Percentiles rank a stretch among this genome's conserved stretches.
Evolutionary conservation across 2,888 invertebrate species (phyloP).

Genomic region (Masnerella sp.): DNA sequence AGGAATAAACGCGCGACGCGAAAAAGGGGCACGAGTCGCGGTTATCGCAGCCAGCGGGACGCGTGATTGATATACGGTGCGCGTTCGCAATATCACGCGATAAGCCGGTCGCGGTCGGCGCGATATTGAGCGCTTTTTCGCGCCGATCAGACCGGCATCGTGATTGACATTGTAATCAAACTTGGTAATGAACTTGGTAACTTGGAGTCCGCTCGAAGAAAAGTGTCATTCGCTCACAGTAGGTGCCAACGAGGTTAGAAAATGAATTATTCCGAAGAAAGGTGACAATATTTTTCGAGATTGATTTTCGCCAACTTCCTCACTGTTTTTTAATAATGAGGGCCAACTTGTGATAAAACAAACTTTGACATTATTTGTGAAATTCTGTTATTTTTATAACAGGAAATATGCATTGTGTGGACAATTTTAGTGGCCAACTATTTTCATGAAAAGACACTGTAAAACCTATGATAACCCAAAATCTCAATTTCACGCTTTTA

Average conservation of each 20-base stretch:
- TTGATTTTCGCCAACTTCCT: no score
- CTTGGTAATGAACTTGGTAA: conserved; percentile 60
- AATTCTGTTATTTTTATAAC: no score
- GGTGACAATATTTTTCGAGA: no score
- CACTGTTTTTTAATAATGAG: no score
- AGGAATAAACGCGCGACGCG: conserved; percentile 18
- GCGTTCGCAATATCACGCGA: conserved; percentile 23
- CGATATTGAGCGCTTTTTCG: neutral
- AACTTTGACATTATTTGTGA: no score
- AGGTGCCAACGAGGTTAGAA: conserved; percentile 32
- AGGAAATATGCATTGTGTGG: no score
- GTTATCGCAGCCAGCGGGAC: conserved; percentile 30
- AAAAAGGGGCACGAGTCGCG: conserved; percentile 3
- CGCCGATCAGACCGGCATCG: conserved; percentile 30
- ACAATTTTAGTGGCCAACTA: no score
- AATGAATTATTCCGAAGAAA: conserved; percentile 42
- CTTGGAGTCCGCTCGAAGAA: conserved; percentile 44
- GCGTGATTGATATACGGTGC: conserved; percentile 40
- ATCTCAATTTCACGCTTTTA: no score
- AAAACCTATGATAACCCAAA: no score
- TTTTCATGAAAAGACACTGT: no score
- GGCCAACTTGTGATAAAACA: no score
- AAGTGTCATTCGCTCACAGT: conserved; percentile 32
- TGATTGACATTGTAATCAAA: conserved; percentile 60
- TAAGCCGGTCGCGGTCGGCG: conserved; percentile 8